Evolutionary conservation across 2,888 invertebrate genomes (phyloP), one percentile per base, ranked within the genome.

Genomic region (Eupithecia subumbrata): DNA sequence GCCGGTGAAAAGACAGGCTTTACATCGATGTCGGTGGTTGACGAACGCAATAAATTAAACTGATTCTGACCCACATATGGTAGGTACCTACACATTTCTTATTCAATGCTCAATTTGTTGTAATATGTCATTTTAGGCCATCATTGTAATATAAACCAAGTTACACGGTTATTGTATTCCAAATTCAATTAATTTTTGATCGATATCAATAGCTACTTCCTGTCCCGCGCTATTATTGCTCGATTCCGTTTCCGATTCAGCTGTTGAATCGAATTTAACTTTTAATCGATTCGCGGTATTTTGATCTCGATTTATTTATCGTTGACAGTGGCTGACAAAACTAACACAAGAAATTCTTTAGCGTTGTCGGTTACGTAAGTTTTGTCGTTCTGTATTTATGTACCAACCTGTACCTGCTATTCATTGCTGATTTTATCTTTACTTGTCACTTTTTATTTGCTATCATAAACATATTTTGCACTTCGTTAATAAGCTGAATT

Each of bases 291-390:
- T 80, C 52, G 77, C 75, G 70, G 75, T 75, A 75, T 75, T 75
- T 77, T 69, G 76, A 74, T 72, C 75, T 79, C 76, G 76, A 78
- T 80, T 80, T 79, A 66, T 81, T 80, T 80, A 77, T 80, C 75
- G 81, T 76, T 80, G 81, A 79, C 79, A 80, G 76, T 71, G 76
- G 78, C 79, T 78, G 83, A 79, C 77, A 78, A 83, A 83, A 82
- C 75, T 75, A 80, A 79, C 77, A 77, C 80, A 77, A 70, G 73
- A 81, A 82, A 82, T 83, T 82, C 84, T 80, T 84, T 83, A 87
- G 80, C 79, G 80, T 83, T 77, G 79, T 82, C 77, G 75, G 66
- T 88, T 86, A 80, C 82, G 81, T 79, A 85, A 81, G n/a, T 60
- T 60, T 60, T 60, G n/a, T 60, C 14, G 22, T 9, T 16, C 22